These are phyloP conservation scores for Coptotermes formosanus DNA, from an alignment of 1,140 invertebrate species.

Conservation along the genomic window DNA sequence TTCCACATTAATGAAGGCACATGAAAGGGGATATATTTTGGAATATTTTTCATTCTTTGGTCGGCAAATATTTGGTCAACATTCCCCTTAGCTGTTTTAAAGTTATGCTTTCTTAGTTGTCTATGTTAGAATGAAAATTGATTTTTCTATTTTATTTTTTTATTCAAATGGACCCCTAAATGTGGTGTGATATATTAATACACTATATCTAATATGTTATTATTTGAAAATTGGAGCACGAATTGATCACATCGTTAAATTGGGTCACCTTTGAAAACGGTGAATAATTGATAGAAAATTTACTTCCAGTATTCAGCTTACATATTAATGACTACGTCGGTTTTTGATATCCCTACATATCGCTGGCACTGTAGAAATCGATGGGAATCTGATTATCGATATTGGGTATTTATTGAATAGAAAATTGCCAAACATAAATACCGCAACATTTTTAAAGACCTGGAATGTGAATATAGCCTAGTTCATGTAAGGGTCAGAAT, in stretches of 20 bases:
- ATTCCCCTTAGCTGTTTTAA: neutral
- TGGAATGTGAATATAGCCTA: neutral
- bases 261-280: neutral
- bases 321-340: neutral
- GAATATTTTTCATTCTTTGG: neutral
- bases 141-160: neutral
- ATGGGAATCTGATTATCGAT: neutral
- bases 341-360: neutral
- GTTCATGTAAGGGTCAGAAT: neutral
- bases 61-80: neutral
- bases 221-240: neutral
- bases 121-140: too few relatives aligned
- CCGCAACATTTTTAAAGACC: neutral
- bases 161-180: neutral
- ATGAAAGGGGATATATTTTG: neutral
- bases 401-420: too few relatives aligned
- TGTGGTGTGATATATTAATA: neutral
- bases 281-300: neutral
- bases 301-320: neutral
- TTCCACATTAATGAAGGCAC: constrained; percentile 15
- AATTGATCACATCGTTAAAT: neutral
- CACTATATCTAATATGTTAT: neutral
- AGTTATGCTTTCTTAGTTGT: neutral
- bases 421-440: neutral
- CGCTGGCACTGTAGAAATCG: neutral